Percentiles rank a stretch among this genome's conserved stretches.
Evolutionary conservation across 2,888 invertebrate genomes (phyloP).

Genomic region (Coelinius sp.): DNA sequence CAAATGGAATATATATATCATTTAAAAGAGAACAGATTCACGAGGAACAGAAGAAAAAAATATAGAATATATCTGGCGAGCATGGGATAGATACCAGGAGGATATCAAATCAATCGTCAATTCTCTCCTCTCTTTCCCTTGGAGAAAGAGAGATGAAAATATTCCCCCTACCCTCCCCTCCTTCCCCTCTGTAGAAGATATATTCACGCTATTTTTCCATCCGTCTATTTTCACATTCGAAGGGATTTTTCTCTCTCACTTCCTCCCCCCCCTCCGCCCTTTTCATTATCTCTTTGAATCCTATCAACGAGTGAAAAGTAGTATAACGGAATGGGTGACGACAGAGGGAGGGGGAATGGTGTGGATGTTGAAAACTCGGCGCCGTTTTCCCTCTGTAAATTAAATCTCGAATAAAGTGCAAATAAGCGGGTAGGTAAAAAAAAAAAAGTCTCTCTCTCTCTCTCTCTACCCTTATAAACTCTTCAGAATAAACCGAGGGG

Average conservation of each 20-base stretch:
- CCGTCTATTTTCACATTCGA: slow-evolving; percentile 32
- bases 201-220: slow-evolving; percentile 29
- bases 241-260: slow-evolving; percentile 23
- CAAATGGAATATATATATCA: neutral
- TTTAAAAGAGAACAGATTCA: slow-evolving; percentile 1
- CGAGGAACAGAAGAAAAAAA: neutral
- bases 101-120: slow-evolving; percentile 12
- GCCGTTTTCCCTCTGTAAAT: slow-evolving; percentile 65
- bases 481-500: slow-evolving; percentile 21
- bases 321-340: slow-evolving; percentile 3
- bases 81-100: neutral
- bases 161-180: too few species aligned
- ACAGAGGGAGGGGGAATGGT: neutral
- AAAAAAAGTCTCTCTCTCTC: too few species aligned
- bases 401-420: slow-evolving; percentile 70
- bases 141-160: too few species aligned
- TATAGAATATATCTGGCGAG: slow-evolving; percentile 9
- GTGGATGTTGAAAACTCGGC: slow-evolving; percentile 37
- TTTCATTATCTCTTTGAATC: slow-evolving; percentile 49
- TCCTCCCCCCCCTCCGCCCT: slow-evolving; percentile 8
- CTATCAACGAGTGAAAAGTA: slow-evolving; percentile 41
- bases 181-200: neutral
- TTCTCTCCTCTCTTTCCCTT: neutral
- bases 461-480: slow-evolving; percentile 9
- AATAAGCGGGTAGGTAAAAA: slow-evolving; percentile 62